Conservation (phyloP, 1,140 invertebrate genomes). For the Bacillus rossius region DNA sequence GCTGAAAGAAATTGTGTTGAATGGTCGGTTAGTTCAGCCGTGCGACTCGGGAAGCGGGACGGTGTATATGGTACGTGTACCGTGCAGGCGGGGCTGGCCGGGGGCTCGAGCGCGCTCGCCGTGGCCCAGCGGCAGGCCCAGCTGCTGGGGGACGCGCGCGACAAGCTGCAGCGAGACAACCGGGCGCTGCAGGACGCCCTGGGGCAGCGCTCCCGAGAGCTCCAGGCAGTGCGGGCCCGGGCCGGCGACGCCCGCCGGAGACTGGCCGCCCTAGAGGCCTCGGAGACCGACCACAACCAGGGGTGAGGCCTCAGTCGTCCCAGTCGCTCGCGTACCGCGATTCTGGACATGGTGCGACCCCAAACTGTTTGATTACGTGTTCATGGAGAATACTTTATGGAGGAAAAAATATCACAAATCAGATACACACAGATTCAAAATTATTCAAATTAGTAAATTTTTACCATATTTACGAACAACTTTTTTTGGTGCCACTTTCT, state of each 20-base stretch:
- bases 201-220: neutral
- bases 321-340: neutral
- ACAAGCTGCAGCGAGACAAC: constrained; percentile 16
- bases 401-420: no score
- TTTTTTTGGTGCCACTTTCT: no score
- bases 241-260: neutral
- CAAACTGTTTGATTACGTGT: no score
- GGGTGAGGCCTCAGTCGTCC: neutral
- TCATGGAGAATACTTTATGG: no score
- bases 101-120: neutral
- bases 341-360: no score
- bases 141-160: constrained; percentile 4
- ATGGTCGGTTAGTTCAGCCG: no score
- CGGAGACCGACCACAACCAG: constrained; percentile 11
- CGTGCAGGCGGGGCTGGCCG: neutral
- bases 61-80: no score
- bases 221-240: neutral
- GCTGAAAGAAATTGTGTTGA: no score
- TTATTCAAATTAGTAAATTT: no score
- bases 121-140: constrained; percentile 3
- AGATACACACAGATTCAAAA: no score
- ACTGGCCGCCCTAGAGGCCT: neutral
- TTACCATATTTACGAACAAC: no score
- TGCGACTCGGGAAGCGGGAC: no score
- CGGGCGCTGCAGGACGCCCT: constrained; percentile 1